Evolutionary conservation across 2,113 vertebrate genomes (phyloP), one percentile per base, ranked within the genome.

Genomic region (Vanacampus margaritifer): DNA sequence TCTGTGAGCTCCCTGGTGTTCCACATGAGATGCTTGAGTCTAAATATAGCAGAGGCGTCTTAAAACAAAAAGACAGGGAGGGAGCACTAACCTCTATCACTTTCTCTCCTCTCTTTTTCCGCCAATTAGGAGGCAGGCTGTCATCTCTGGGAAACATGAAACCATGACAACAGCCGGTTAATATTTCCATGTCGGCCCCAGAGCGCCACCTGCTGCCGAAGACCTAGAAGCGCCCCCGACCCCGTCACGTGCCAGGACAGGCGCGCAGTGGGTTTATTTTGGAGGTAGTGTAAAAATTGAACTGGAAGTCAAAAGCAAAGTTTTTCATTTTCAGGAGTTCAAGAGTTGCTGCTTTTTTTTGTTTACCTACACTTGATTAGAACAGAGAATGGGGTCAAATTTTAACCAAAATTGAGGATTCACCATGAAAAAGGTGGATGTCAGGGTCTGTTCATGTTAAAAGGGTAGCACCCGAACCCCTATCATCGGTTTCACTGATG

Each of bases 151-250:
- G 71, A 80, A 57, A 83, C 72, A 63, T 77, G 79, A 83, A 82
- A 82, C 85, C 85, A 87, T 85, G 85, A 87, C 84, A 87, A 87
- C 86, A 87, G 79, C 71, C 76, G 75, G 37, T 51, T 76, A 6
- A 56, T 61, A 51, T 23, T 46, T 8, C 37, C 57, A 63, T 69
- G 48, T 32, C 64, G 37, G 64, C 67, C 57, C 72, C 59, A 13
- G 43, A 64, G 73, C 84, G 6, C 80, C 88, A 72, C 69, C 88
- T 90, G 74, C 76, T 81, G 88, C 61, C 9, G 0, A 64, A 26
- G 21, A 56, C 41, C 57, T 3, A 6, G 35, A 21, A 5, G 24
- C 5, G 12, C 51, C 48, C 21, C 3, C 39, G 13, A 26, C 3
- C 39, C 28, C 1, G 5, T 16, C 13, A 26, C 56, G 7, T 17